Percentiles rank a stretch among this genome's conserved stretches.
phyloP scores from a whole-genome alignment of 2,888 invertebrate genomes.

The Lordiphosa andalusiaca region DNA sequence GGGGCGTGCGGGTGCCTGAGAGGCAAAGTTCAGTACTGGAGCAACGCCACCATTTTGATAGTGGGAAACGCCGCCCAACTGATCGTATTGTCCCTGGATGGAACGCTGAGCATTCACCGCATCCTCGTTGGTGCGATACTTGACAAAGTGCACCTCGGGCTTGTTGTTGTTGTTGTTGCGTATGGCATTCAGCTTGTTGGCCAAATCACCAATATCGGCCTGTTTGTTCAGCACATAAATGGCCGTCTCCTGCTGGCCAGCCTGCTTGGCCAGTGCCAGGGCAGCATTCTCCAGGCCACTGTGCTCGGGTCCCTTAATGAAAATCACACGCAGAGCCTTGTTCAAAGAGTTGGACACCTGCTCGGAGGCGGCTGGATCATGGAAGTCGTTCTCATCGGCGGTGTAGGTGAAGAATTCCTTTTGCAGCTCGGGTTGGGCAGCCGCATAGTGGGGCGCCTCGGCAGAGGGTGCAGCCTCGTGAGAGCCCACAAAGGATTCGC shows the following conservation, averaged over 20 bases:
- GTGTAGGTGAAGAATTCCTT: slow-evolving; percentile 77
- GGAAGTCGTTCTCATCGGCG: slow-evolving; percentile 73
- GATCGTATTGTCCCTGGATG: slow-evolving; percentile 76
- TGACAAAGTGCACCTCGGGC: slow-evolving; percentile 77
- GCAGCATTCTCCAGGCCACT: slow-evolving; percentile 72
- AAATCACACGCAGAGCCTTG: slow-evolving; percentile 75
- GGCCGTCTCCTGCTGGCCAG: slow-evolving; percentile 74
- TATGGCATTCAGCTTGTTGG: slow-evolving; percentile 65
- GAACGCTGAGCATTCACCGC: slow-evolving; percentile 74
- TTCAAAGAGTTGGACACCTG: slow-evolving; percentile 52
- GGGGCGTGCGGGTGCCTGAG: slow-evolving; percentile 39
- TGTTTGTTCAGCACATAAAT: slow-evolving; percentile 77
- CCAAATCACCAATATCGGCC: slow-evolving; percentile 66
- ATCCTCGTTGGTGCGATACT: slow-evolving; percentile 77
- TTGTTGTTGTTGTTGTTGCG: slow-evolving; percentile 60
- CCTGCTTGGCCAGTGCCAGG: slow-evolving; percentile 63
- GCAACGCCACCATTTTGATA: slow-evolving; percentile 71
- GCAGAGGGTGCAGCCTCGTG: slow-evolving; percentile 25
- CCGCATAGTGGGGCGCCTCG: slow-evolving; percentile 29
- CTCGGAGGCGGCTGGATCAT: slow-evolving; percentile 53
- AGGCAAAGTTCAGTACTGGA: slow-evolving; percentile 73
- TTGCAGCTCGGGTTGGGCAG: slow-evolving; percentile 54
- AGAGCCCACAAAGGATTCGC: slow-evolving; percentile 13
- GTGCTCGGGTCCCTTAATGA: slow-evolving; percentile 78
- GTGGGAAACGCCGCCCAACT: slow-evolving; percentile 60